Evolutionary conservation across 2,888 invertebrate species (phyloP).

Genomic region (Stictocephala bisonia): DNA sequence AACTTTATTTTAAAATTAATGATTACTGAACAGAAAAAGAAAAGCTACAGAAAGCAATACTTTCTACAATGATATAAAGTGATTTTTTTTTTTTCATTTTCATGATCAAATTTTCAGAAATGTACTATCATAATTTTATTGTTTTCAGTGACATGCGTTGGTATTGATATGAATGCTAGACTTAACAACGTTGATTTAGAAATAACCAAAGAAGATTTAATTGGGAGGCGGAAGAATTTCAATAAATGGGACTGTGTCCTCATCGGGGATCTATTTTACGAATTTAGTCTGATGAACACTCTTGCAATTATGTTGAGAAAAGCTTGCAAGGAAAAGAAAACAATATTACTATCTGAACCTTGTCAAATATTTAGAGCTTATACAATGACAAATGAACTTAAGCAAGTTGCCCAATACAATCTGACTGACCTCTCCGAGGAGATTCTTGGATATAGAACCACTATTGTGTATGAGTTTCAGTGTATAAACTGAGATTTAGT

Average conservation of each 20-base stretch:
- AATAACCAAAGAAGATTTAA: constrained; percentile 65
- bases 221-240: constrained; percentile 61
- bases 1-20: background rate
- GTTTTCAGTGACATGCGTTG: constrained; percentile 68
- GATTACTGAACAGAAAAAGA: background rate
- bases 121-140: background rate
- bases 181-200: constrained; percentile 67
- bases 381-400: background rate
- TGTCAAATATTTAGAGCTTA: constrained; percentile 26
- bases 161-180: constrained; percentile 68
- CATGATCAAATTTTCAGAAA: background rate
- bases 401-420: background rate
- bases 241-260: constrained; percentile 70
- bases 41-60: background rate
- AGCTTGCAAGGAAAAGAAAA: background rate
- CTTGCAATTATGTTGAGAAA: constrained; percentile 16
- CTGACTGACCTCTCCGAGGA: background rate
- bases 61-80: no score
- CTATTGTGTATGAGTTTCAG: background rate
- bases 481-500: no score
- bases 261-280: constrained; percentile 78
- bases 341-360: constrained; percentile 2
- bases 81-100: background rate
- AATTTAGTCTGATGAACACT: constrained; percentile 59
- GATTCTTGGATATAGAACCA: constrained; percentile 8